Conservation (phyloP, 2,113 vertebrate species). For the Cochlearius cochlearius region DNA sequence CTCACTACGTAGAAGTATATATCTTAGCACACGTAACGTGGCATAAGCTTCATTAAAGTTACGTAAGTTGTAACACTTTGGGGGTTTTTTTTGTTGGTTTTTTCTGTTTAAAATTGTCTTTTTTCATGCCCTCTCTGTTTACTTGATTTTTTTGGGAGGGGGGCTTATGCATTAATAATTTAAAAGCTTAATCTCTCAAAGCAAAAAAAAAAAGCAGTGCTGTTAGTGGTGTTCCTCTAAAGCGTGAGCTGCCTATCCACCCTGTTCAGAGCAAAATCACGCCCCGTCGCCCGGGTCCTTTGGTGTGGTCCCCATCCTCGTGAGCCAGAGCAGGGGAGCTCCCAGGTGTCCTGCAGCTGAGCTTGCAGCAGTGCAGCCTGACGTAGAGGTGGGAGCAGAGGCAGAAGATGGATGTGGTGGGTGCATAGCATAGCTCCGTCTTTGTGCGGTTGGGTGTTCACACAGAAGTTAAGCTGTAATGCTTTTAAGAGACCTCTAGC, state of each 20-base stretch:
- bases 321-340: neutral
- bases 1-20: neutral
- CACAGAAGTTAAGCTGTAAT: neutral
- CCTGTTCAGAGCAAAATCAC: neutral
- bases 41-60: neutral
- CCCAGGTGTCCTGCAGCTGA: neutral
- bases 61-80: accelerated
- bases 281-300: neutral
- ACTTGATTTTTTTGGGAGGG: neutral
- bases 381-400: neutral
- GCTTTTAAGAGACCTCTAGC: neutral
- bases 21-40: neutral
- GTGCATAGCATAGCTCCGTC: neutral
- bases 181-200: neutral
- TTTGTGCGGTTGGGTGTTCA: neutral
- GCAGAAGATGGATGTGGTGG: neutral
- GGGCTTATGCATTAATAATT: neutral
- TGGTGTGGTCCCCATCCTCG: accelerated
- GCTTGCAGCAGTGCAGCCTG: neutral
- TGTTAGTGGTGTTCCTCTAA: neutral
- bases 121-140: neutral
- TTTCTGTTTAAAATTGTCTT: neutral
- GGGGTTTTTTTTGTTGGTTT: no score
- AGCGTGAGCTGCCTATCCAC: neutral
- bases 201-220: neutral